Conservation (phyloP, 2,888 invertebrate species). For the Caradrina clavipalpis region DNA sequence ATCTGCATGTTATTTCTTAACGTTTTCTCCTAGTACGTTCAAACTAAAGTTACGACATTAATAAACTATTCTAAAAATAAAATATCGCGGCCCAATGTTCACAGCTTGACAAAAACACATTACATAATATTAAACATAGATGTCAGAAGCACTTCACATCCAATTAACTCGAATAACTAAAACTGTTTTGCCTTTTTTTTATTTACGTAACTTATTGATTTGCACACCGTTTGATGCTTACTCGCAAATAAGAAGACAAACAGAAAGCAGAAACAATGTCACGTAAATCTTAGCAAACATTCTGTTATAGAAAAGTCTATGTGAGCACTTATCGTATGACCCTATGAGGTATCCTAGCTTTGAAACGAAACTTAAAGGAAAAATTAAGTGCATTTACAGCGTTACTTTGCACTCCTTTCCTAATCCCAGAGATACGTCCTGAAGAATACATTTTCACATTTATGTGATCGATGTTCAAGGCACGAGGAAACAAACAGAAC, state of each 20-base stretch:
- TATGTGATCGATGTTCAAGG: neutral
- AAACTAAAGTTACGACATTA: neutral
- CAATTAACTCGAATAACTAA: slow-evolving; percentile 62
- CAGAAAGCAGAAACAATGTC: slow-evolving; percentile 23
- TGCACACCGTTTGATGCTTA: slow-evolving; percentile 35
- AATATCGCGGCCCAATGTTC: slow-evolving; percentile 7
- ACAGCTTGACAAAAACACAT: slow-evolving; percentile 7
- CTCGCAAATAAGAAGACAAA: slow-evolving; percentile 32
- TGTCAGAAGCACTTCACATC: slow-evolving; percentile 59
- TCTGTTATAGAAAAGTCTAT: slow-evolving; percentile 2
- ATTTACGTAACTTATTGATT: slow-evolving; percentile 41
- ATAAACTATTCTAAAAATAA: slow-evolving; percentile 8
- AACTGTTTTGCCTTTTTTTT: slow-evolving; percentile 21
- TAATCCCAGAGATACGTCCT: neutral
- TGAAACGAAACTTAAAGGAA: neutral
- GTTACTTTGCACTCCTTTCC: neutral
- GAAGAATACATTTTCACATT: neutral
- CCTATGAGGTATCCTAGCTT: neutral
- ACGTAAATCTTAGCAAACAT: slow-evolving; percentile 3
- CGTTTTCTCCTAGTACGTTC: neutral
- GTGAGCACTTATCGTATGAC: neutral
- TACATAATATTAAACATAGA: slow-evolving; percentile 19
- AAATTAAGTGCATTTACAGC: neutral
- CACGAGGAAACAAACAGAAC: slow-evolving; percentile 8
- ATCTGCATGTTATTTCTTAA: neutral